Evolutionary conservation across 2,797 vertebrate species (phyloP).

Genomic region (Sebastes jordani): DNA sequence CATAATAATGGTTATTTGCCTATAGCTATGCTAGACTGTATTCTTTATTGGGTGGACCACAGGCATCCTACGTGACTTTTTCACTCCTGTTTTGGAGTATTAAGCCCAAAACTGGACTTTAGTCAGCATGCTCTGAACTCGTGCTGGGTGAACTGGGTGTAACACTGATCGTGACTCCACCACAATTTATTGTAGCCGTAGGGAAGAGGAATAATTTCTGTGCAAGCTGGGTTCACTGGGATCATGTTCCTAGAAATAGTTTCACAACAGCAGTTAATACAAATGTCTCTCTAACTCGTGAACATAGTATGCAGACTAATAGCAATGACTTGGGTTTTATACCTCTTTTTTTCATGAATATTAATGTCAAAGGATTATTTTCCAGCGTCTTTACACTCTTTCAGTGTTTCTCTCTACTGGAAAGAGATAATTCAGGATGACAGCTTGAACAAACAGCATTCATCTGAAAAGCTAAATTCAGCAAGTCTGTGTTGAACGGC

Average conservation of each 20-base stretch:
- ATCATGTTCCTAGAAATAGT: not conserved
- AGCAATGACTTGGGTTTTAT: not conserved
- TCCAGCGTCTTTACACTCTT: not conserved
- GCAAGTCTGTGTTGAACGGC: not conserved
- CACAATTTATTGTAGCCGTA: not conserved
- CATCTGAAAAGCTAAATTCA: not conserved
- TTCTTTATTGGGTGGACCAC: not conserved
- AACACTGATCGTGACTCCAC: conserved; percentile 14
- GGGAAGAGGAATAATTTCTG: conserved; percentile 9
- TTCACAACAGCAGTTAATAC: not conserved
- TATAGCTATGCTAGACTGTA: not conserved
- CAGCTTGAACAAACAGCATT: not conserved
- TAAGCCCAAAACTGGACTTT: not conserved
- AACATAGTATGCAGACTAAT: not conserved
- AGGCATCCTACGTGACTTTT: not conserved
- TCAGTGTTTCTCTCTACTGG: not conserved
- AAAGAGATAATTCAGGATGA: not conserved
- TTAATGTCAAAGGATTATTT: not conserved
- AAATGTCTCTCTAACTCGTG: not conserved
- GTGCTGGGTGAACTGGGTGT: conserved; percentile 1
- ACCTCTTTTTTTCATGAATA: not conserved
- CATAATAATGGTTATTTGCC: not conserved
- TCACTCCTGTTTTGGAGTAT: not conserved
- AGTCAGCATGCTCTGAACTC: conserved; percentile 4
- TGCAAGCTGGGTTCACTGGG: not conserved